Evolutionary conservation across 2,113 vertebrate species (phyloP).

Genomic region (Passer domesticus): DNA sequence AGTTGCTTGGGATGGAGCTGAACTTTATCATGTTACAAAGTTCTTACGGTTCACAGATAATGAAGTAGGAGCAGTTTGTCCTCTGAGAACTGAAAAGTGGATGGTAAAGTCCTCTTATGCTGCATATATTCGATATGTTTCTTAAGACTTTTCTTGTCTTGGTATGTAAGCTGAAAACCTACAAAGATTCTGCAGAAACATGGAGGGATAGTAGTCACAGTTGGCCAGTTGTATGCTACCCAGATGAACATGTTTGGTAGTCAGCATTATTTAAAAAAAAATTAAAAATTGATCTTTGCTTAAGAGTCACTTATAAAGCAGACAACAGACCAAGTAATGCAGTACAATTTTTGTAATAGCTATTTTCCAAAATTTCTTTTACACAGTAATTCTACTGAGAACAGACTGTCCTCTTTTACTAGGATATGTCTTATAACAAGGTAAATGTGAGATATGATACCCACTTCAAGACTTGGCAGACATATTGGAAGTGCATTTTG

Average conservation of each 20-base stretch:
- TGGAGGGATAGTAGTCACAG: slow-evolving; percentile 17
- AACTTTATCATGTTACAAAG: slow-evolving; percentile 63
- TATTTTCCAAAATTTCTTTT: background rate
- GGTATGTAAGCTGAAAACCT: slow-evolving; percentile 12
- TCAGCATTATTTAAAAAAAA: background rate
- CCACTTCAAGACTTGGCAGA: background rate
- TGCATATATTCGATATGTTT: background rate
- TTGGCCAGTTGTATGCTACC: slow-evolving; percentile 56
- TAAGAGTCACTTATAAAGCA: background rate
- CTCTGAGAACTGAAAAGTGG: slow-evolving; percentile 29
- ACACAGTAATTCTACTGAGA: background rate
- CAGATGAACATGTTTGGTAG: slow-evolving; percentile 56
- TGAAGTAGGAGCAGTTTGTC: slow-evolving; percentile 15
- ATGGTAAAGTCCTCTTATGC: slow-evolving; percentile 33
- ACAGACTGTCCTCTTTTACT: background rate
- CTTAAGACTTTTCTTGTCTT: background rate
- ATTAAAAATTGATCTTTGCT: background rate
- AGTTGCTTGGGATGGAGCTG: slow-evolving; percentile 41
- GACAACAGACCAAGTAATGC: slow-evolving; percentile 20
- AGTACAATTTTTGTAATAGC: background rate
- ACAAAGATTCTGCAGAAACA: background rate
- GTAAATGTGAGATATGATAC: background rate
- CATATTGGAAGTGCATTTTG: background rate
- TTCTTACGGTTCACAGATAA: background rate
- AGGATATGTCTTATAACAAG: background rate